Base-by-base conservation (phyloP, 2,797 vertebrate genomes). In the Peromyscus attwateri region DNA sequence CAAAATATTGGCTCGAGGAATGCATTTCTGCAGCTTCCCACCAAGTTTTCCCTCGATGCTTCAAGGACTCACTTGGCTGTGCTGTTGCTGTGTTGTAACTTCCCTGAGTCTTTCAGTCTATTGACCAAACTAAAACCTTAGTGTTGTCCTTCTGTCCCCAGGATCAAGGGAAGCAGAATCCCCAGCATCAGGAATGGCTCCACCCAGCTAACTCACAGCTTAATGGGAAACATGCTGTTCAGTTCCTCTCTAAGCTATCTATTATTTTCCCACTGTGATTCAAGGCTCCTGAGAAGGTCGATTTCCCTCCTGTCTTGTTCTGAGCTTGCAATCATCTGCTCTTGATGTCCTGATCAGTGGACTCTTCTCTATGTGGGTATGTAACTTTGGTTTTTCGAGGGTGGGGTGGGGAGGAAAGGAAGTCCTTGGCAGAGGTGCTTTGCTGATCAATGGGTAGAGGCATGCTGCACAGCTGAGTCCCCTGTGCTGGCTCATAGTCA, bases 151-250 rank as follows among this genome's bases (percentile, higher is more conserved):
- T 95, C n/a, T 34, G 46, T 81, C 10, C n/a, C 34, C n/a, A 64
- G 70, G 79, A 92, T 87, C 40, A 43, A 89, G 34, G 43, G n/a
- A 83, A 89, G 40, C 62, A 70, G 91, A 91, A 70, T n/a, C 66
- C 19, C 29, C 43, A 29, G 46, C 13, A 16, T 6, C 73, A 13
- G 81, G 43, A 37, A 46, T 0, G 16, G 49, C 52, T 55, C 52
- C 68, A 21, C 17, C 40, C 7, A 11, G 79, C 16, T 37, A 40
- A 19, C 71, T 52, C 40, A 1, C 17, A 49, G 49, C 66, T 71
- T 10, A 91, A 70, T 5, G 64, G 66, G 85, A 91, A 83, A n/a
- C 10, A 4, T 0, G 3, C 23, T 1, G 1, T 66, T 34, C 23
- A 0, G 6, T 64, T 89, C 64, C 55, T 82, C 43, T 88, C 73